phyloP scores from a whole-genome alignment of 2,797 vertebrate species.

The Otus scops region DNA sequence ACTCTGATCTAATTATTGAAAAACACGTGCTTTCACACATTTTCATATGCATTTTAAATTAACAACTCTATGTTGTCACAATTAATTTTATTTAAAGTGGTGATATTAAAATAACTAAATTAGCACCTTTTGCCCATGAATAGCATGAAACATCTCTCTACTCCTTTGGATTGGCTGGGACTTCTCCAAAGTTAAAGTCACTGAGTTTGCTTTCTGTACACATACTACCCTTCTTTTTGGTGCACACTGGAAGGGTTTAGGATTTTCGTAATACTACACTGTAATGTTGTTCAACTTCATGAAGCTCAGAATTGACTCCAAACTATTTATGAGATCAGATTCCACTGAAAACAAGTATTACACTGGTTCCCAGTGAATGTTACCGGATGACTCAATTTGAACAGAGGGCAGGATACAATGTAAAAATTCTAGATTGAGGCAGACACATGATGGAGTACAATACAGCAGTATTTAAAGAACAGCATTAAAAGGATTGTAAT shows the following conservation, averaged over 20 bases:
- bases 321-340: background rate
- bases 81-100: background rate
- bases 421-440: background rate
- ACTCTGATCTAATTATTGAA: background rate
- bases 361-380: background rate
- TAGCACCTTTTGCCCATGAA: background rate
- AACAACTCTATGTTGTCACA: background rate
- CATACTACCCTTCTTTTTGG: background rate
- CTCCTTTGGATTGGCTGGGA: background rate
- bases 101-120: background rate
- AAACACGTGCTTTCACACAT: background rate
- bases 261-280: background rate
- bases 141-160: background rate
- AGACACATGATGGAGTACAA: background rate
- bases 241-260: background rate
- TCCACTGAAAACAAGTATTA: background rate
- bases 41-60: background rate
- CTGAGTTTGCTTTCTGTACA: background rate
- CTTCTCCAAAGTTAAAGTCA: background rate
- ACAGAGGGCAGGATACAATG: background rate
- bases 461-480: background rate
- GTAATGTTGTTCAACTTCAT: no score
- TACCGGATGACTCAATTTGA: background rate
- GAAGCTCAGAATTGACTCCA: background rate
- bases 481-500: background rate